A percentile compares a stretch with the other conserved stretches of the same genome.
Conservation (phyloP, 2,113 vertebrate species). For the Cariama cristata region DNA sequence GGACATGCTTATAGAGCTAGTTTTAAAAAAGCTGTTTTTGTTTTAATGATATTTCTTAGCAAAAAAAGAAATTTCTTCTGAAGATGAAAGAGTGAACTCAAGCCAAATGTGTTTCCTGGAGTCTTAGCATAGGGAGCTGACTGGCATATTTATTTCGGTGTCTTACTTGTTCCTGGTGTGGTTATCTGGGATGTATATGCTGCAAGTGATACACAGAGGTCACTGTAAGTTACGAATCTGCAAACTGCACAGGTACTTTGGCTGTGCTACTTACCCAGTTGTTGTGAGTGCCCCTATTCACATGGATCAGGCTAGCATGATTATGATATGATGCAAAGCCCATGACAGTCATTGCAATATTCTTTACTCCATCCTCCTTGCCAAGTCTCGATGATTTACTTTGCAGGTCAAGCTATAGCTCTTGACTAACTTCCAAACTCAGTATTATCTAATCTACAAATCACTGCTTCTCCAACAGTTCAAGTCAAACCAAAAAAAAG, state of each 20-base stretch:
- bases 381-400: background rate
- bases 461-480: background rate
- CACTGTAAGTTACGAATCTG: background rate
- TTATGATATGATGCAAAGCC: background rate
- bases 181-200: background rate
- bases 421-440: background rate
- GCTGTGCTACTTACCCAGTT: background rate
- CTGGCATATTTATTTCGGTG: fast-evolving
- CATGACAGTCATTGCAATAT: background rate
- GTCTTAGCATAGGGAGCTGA: background rate
- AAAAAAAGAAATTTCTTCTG: background rate
- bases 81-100: background rate
- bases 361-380: background rate
- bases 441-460: background rate
- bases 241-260: background rate
- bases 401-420: background rate
- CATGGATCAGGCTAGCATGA: background rate
- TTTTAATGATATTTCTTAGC: background rate
- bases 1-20: background rate
- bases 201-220: background rate
- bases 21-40: background rate
- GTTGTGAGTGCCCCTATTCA: background rate
- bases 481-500: background rate
- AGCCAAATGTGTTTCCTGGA: background rate
- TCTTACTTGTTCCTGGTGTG: background rate